Evolutionary conservation across 1,140 invertebrate species (phyloP).

Genomic region (Apis mellifera): DNA sequence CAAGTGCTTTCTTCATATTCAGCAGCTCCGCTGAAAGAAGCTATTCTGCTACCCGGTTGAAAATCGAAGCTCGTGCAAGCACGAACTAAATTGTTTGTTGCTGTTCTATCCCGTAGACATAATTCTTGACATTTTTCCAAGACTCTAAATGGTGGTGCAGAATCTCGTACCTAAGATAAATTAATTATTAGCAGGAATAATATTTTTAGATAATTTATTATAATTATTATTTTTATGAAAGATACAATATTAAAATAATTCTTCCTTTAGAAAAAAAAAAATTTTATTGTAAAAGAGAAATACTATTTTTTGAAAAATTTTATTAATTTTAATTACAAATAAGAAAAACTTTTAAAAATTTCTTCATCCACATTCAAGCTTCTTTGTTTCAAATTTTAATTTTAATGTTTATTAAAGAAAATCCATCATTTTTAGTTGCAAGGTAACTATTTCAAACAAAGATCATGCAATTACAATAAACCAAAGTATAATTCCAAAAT

Average conservation of each 20-base stretch:
- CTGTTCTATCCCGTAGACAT: constrained; percentile 90
- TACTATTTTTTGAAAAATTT: too few species aligned
- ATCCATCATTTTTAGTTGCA: too few species aligned
- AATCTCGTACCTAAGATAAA: constrained; percentile 86
- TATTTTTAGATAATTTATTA: background rate
- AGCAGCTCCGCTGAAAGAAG: constrained; percentile 89
- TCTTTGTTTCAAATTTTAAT: too few species aligned
- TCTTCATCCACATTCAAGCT: too few species aligned
- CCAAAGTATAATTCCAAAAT: background rate
- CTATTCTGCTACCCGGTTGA: constrained; percentile 91
- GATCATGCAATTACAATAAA: background rate
- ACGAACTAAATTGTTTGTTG: constrained; percentile 89
- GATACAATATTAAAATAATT: background rate
- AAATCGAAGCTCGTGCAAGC: constrained; percentile 94
- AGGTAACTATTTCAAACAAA: background rate
- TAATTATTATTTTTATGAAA: background rate
- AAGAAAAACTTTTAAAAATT: too few species aligned
- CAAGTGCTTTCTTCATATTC: constrained; percentile 96
- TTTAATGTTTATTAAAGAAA: too few species aligned
- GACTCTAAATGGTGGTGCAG: constrained; percentile 91
- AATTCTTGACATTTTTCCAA: constrained; percentile 93
- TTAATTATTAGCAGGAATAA: background rate
- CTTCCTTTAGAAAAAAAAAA: too few species aligned
- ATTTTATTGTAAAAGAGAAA: too few species aligned
- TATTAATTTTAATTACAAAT: too few species aligned